A percentile compares a stretch with the other conserved stretches of the same genome.
Conservation (phyloP, 2,888 invertebrate species). For the Cerceris rybyensis region DNA sequence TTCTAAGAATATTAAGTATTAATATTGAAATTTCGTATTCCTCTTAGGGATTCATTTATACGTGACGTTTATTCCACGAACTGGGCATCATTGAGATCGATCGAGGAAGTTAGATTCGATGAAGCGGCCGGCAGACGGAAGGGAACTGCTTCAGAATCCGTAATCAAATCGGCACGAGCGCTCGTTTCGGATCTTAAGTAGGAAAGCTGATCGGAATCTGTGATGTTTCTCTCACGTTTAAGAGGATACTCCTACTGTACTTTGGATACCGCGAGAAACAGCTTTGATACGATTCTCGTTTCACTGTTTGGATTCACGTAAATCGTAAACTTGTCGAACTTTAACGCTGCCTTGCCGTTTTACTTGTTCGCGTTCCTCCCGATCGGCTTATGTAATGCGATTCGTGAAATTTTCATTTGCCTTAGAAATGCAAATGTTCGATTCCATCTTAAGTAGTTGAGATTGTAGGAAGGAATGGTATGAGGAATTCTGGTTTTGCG, state of each 20-base stretch:
- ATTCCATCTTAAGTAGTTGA: too few species aligned
- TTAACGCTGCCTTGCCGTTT: too few species aligned
- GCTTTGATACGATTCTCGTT: neutral
- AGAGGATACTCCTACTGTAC: neutral
- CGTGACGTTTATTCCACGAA: slow-evolving; percentile 1
- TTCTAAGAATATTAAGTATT: slow-evolving; percentile 30
- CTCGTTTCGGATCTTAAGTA: slow-evolving; percentile 5
- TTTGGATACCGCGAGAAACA: neutral
- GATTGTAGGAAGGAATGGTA: too few species aligned
- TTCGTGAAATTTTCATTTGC: too few species aligned
- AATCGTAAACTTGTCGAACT: neutral
- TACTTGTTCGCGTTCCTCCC: too few species aligned
- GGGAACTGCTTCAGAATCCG: neutral
- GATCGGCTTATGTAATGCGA: too few species aligned
- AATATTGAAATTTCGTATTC: slow-evolving; percentile 13
- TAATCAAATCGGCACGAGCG: slow-evolving; percentile 1
- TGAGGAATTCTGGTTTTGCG: too few species aligned
- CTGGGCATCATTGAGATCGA: neutral
- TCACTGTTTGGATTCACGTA: neutral
- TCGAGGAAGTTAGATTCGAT: neutral
- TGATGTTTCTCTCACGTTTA: neutral
- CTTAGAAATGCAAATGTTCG: too few species aligned
- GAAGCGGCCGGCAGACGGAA: neutral
- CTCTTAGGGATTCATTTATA: neutral
- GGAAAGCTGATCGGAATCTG: slow-evolving; percentile 7